Percentiles rank a stretch among this genome's conserved stretches.
These are phyloP conservation scores for Isoperla grammatica DNA, from an alignment of 2,888 invertebrate genomes.

Conservation along the genomic window DNA sequence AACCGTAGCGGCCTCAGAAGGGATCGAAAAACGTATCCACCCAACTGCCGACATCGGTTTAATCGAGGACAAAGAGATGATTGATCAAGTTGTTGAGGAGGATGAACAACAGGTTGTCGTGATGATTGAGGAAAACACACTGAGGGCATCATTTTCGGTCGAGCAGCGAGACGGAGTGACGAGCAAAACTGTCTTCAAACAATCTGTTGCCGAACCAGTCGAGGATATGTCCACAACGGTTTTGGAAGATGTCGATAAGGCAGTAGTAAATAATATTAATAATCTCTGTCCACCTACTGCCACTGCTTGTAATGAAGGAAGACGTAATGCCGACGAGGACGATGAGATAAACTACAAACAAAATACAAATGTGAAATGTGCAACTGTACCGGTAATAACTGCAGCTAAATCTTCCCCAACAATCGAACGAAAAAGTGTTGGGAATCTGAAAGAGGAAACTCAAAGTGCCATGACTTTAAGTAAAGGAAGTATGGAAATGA, in stretches of 20 bases:
- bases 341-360: too few relatives aligned
- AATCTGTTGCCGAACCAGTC: too few relatives aligned
- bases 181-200: conserved; percentile 11
- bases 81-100: conserved; percentile 23
- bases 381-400: too few relatives aligned
- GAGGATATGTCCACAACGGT: too few relatives aligned
- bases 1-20: conserved; percentile 51
- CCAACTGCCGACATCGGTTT: conserved; percentile 56
- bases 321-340: too few relatives aligned
- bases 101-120: conserved; percentile 16
- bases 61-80: conserved; percentile 19
- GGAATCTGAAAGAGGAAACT: not conserved
- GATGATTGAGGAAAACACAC: conserved; percentile 13
- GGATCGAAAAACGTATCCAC: conserved; percentile 57
- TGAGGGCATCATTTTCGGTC: conserved; percentile 5
- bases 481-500: not conserved
- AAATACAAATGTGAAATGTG: too few relatives aligned
- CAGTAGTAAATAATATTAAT: too few relatives aligned
- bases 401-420: too few relatives aligned
- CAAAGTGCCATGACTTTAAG: not conserved
- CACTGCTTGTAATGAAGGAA: too few relatives aligned
- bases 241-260: too few relatives aligned
- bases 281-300: too few relatives aligned
- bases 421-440: too few relatives aligned
- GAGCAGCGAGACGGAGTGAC: conserved; percentile 6